Percentiles rank a stretch among this genome's conserved stretches.
These are phyloP conservation scores for Aphelinus atriplicis DNA, from an alignment of 1,140 invertebrate species.

Conservation along the genomic window DNA sequence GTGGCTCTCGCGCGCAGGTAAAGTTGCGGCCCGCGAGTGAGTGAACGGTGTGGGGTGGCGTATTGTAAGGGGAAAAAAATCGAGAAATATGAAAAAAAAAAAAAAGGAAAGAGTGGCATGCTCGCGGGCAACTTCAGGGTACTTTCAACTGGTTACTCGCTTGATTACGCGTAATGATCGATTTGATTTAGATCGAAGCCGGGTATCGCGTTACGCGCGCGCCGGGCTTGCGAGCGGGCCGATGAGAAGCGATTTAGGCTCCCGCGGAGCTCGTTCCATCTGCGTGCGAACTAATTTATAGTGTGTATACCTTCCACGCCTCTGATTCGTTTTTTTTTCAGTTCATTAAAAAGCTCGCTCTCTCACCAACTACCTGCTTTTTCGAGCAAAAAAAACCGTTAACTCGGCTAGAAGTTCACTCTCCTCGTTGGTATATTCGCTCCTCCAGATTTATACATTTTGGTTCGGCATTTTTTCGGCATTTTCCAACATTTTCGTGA, in stretches of 20 bases:
- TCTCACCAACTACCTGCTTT: slow-evolving; percentile 1
- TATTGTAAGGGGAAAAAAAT: background rate
- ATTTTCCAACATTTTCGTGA: too few species aligned
- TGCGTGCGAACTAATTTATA: slow-evolving; percentile 20
- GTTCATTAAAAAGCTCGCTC: slow-evolving; percentile 20
- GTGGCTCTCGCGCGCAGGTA: slow-evolving; percentile 15
- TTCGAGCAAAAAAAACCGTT: background rate
- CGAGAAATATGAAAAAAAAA: slow-evolving; percentile 33
- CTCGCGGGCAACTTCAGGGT: slow-evolving; percentile 8
- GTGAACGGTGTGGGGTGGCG: slow-evolving; percentile 4
- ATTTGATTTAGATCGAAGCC: slow-evolving; percentile 54
- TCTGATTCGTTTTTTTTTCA: slow-evolving; percentile 4
- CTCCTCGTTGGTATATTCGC: too few species aligned
- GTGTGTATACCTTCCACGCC: background rate
- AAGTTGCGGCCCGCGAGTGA: background rate
- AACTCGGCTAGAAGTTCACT: background rate
- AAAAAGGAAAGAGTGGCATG: slow-evolving; percentile 34
- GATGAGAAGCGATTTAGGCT: slow-evolving; percentile 15
- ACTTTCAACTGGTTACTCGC: slow-evolving; percentile 54
- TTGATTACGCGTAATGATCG: slow-evolving; percentile 62
- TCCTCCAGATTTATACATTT: too few species aligned
- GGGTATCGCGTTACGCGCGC: slow-evolving; percentile 54
- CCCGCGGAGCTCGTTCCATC: background rate
- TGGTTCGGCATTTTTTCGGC: too few species aligned
- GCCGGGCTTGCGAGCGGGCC: slow-evolving; percentile 29